Evolutionary conservation across 1,140 invertebrate genomes (phyloP), one percentile per base, ranked within the genome.

Genomic region (Bombus pyrosoma): DNA sequence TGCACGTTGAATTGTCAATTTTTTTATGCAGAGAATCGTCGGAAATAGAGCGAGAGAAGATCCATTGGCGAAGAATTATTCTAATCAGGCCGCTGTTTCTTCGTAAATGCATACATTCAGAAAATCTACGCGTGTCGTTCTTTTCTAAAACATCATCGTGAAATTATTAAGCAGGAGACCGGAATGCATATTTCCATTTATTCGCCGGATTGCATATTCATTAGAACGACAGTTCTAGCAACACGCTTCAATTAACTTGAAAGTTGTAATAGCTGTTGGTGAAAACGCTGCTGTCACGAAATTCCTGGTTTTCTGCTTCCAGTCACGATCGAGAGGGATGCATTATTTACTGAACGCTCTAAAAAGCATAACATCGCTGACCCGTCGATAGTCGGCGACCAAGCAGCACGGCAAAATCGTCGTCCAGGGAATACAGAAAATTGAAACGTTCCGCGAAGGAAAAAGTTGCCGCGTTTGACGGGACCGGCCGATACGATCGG

Each of bases 401-500:
- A 25, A 59, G 25, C 3, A n/a, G 43, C 32, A 39, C 13, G 32
- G 22, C n/a, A 32, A 62, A 86, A 82, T 82, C 62, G 72, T 59
- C 84, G 79, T 75, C 71, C n/a, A 25, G 62, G 79, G 84, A 78
- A 82, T 86, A 75, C 57, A 62, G 84, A 75, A 86, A 82, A 86
- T 86, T 81, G 84, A 86, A 86, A 81, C 79, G 84, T 81, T 76
- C 37, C 22, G 37, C 68, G 71, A 25, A 47, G 64, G 81, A 86
- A 81, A 82, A 82, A 66, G 84, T 72, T 71, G 28, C 22, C 57
- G 32, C 71, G 22, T 13, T 53, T 66, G 71, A 74, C 43, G 69
- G 34, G 78, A 25, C n/a, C 43, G 28, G 34, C 32, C 78, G 78
- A 82, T 86, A 75, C 84, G 79, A 86, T 81, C 84, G 71, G 41